Conservation (phyloP, 2,888 invertebrate species). For the Cryptophagus acutangulus region DNA sequence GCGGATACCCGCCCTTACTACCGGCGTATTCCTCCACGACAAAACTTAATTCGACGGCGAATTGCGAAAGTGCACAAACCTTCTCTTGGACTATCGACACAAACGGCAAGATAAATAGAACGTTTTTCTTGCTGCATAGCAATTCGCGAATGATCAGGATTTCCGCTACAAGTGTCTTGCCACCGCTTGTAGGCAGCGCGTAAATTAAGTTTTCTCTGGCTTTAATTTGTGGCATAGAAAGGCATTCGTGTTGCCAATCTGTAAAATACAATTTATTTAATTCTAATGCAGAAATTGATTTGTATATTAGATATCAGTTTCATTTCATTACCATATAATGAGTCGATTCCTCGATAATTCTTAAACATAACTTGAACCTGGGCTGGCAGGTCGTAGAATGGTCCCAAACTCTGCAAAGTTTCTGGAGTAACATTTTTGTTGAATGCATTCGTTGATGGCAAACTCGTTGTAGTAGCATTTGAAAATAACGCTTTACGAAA, state of each 20-base stretch:
- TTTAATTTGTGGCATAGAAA: slow-evolving; percentile 69
- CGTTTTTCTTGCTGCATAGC: slow-evolving; percentile 74
- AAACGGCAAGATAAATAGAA: slow-evolving; percentile 86
- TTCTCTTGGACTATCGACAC: slow-evolving; percentile 98
- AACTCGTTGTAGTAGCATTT: too few relatives aligned
- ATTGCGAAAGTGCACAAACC: slow-evolving; percentile 78
- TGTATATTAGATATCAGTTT: too few relatives aligned
- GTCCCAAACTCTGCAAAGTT: too few relatives aligned
- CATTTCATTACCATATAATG: too few relatives aligned
- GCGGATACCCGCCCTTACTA: slow-evolving; percentile 79
- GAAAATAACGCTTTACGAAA: too few relatives aligned
- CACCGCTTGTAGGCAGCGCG: slow-evolving; percentile 93
- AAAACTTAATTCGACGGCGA: slow-evolving; percentile 83
- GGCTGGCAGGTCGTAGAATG: too few relatives aligned
- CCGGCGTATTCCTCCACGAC: slow-evolving; percentile 94
- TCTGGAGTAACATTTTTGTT: too few relatives aligned
- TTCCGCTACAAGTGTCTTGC: slow-evolving; percentile 96
- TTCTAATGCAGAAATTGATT: too few relatives aligned
- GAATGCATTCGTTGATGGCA: too few relatives aligned
- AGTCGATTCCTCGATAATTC: too few relatives aligned
- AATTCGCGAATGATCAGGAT: slow-evolving; percentile 86
- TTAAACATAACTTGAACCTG: too few relatives aligned
- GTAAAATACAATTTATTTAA: too few relatives aligned
- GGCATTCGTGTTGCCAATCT: slow-evolving; percentile 95
- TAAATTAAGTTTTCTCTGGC: slow-evolving; percentile 80